Evolutionary conservation across 2,888 invertebrate genomes (phyloP).

Genomic region (Dryobotodes eremita): DNA sequence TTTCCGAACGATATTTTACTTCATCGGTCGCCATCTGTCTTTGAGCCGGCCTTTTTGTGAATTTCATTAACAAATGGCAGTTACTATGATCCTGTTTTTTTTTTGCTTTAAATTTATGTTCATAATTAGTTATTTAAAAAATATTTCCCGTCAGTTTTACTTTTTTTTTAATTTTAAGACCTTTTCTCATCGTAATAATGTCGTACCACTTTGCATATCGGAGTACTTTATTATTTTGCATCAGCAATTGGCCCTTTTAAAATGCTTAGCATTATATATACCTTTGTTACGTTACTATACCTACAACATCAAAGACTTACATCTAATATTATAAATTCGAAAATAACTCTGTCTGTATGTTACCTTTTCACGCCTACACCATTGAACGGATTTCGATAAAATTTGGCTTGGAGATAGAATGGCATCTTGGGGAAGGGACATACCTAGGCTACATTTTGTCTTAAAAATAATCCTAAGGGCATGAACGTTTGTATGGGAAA

Average conservation of each 20-base stretch:
- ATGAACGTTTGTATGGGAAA: too few species aligned
- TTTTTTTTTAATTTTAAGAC: background rate
- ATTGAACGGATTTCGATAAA: too few species aligned
- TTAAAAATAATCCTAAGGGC: too few species aligned
- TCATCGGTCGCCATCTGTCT: constrained; percentile 50
- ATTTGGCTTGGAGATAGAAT: too few species aligned
- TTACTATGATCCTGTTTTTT: constrained; percentile 16
- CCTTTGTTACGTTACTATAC: background rate
- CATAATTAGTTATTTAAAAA: constrained; percentile 3
- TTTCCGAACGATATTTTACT: constrained; percentile 50
- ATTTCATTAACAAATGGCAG: constrained; percentile 40
- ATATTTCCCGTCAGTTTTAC: background rate
- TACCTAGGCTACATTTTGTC: too few species aligned
- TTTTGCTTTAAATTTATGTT: background rate
- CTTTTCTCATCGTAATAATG: background rate
- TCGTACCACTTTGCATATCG: too few species aligned
- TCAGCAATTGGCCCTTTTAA: too few species aligned
- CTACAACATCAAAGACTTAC: background rate
- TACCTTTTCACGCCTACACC: too few species aligned
- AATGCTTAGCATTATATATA: too few species aligned
- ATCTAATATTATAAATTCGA: background rate
- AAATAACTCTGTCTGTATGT: too few species aligned
- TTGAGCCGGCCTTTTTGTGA: constrained; percentile 18
- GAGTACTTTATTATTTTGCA: too few species aligned
- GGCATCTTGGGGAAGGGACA: too few species aligned